Evolutionary conservation across 2,797 vertebrate genomes (phyloP).

Genomic region (Pangasius macronema): DNA sequence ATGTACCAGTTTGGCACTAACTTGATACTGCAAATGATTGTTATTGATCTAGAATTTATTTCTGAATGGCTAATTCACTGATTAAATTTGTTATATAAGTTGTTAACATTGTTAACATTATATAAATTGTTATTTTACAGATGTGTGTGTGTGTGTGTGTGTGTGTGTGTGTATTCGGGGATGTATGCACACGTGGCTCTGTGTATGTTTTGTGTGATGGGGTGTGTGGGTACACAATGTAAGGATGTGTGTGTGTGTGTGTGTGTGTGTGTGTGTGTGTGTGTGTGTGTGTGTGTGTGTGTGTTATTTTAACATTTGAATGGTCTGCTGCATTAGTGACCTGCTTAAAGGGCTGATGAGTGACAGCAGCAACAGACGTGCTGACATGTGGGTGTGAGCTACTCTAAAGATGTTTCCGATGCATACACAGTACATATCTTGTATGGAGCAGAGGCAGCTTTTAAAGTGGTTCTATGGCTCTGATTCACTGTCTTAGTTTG

Average conservation of each 20-base stretch:
- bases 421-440: neutral
- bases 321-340: conserved; percentile 31
- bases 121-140: neutral
- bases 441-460: neutral
- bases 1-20: neutral
- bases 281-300: conserved; percentile 24
- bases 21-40: neutral
- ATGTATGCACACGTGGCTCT: neutral
- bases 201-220: conserved; percentile 62
- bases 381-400: neutral
- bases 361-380: conserved; percentile 14
- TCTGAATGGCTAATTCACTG: too few species aligned
- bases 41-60: neutral
- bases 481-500: neutral
- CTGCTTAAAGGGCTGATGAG: conserved; percentile 1
- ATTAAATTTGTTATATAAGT: neutral
- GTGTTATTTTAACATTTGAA: conserved; percentile 68
- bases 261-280: neutral
- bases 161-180: neutral
- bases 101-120: neutral
- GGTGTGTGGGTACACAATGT: conserved; percentile 66
- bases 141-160: neutral
- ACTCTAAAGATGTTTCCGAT: neutral
- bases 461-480: neutral
- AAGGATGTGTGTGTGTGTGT: conserved; percentile 55